These are phyloP conservation scores for Gari tellinella DNA, from an alignment of 2,888 invertebrate species.

Conservation along the genomic window DNA sequence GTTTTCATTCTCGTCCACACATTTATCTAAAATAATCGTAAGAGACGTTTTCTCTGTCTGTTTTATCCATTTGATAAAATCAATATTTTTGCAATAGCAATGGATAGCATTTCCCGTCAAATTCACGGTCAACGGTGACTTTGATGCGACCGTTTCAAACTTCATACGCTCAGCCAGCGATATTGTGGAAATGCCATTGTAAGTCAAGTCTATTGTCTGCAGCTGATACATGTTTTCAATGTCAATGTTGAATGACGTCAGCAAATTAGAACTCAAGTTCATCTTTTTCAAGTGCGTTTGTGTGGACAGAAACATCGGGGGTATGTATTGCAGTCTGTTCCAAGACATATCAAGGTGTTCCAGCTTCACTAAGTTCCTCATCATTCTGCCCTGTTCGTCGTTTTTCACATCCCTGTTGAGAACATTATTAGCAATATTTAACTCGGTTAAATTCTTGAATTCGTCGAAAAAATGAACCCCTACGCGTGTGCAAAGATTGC, in stretches of 20 bases:
- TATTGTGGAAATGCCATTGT: slow-evolving; percentile 18
- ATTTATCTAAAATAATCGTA: not conserved
- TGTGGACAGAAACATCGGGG: slow-evolving; percentile 8
- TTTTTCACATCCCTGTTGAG: slow-evolving; percentile 4
- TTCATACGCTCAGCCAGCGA: not conserved
- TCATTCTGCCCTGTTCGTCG: slow-evolving; percentile 10
- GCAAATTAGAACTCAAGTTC: slow-evolving; percentile 7
- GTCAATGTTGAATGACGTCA: slow-evolving; percentile 21
- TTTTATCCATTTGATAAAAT: slow-evolving; percentile 30
- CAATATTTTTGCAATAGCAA: slow-evolving; percentile 31
- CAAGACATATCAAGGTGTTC: slow-evolving; percentile 15
- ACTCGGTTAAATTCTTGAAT: slow-evolving; percentile 11
- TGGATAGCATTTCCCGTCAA: slow-evolving; percentile 15
- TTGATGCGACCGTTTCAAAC: slow-evolving; percentile 8
- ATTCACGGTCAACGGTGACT: slow-evolving; percentile 13
- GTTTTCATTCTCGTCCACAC: slow-evolving; percentile 17
- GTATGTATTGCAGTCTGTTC: slow-evolving; percentile 25
- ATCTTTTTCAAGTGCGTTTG: slow-evolving; percentile 10
- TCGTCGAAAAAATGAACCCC: slow-evolving; percentile 16
- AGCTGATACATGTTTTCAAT: slow-evolving; percentile 31
- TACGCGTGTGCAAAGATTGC: slow-evolving; percentile 27
- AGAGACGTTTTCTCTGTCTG: not conserved
- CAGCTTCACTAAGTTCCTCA: slow-evolving; percentile 10
- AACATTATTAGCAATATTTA: slow-evolving; percentile 19
- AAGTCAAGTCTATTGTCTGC: slow-evolving; percentile 3